These are phyloP conservation scores for Eublepharis macularius DNA, from an alignment of 2,113 vertebrate species.

Conservation along the genomic window DNA sequence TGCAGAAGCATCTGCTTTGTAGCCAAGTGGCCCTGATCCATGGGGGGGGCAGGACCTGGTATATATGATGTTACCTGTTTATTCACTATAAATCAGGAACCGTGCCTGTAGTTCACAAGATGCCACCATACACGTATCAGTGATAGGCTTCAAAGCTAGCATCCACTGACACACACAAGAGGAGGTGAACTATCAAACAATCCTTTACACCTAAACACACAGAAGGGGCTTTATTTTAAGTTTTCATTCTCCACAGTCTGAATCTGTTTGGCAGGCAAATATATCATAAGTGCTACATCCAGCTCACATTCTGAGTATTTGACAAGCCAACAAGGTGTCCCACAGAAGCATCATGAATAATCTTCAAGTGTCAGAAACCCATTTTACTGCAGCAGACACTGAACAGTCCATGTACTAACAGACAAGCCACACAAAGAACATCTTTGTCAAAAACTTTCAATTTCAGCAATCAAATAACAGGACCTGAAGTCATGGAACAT, in stretches of 20 bases:
- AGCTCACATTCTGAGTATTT: not conserved
- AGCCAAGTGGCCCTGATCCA: too few relatives aligned
- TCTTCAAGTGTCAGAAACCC: not conserved
- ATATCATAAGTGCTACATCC: not conserved
- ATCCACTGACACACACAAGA: not conserved
- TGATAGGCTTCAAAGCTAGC: not conserved
- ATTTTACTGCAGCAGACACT: slow-evolving; percentile 9
- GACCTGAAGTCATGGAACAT: slow-evolving; percentile 1
- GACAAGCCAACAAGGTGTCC: not conserved
- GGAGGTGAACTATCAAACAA: slow-evolving; percentile 2
- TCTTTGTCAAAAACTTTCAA: not conserved
- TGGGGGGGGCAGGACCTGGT: too few relatives aligned
- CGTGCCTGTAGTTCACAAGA: not conserved
- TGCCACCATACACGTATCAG: not conserved
- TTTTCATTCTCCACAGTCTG: slow-evolving; percentile 12
- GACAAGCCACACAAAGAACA: slow-evolving; percentile 1
- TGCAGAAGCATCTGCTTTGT: too few relatives aligned
- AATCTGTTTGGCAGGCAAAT: slow-evolving; percentile 18
- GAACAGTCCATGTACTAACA: not conserved
- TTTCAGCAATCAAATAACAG: slow-evolving; percentile 29
- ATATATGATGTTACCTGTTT: too few relatives aligned
- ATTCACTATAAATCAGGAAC: not conserved
- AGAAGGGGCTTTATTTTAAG: slow-evolving; percentile 3
- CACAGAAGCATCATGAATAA: slow-evolving; percentile 28
- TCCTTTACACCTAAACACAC: not conserved